Conservation (phyloP, 2,113 vertebrate species). For the Sterrhoptilus dennistouni region DNA sequence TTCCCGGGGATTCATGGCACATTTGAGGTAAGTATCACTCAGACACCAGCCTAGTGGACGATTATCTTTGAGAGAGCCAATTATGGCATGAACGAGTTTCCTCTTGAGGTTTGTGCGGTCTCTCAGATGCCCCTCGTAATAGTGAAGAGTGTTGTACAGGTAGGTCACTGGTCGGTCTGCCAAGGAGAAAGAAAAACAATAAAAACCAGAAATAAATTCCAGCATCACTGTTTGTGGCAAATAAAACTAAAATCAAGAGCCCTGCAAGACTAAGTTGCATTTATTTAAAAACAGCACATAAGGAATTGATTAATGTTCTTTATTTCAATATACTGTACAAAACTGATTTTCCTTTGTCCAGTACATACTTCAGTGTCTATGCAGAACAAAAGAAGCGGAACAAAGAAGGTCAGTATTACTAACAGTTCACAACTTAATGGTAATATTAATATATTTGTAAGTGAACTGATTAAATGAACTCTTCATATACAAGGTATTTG, state of each 20-base stretch:
- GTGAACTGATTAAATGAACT: not conserved
- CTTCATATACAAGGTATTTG: not conserved
- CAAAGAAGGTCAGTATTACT: not conserved
- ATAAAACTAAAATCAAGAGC: not conserved
- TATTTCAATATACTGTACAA: not conserved
- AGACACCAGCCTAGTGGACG: constrained; percentile 94
- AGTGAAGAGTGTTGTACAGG: constrained; percentile 97
- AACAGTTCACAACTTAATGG: not conserved
- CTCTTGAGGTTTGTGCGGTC: constrained; percentile 93
- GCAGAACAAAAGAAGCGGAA: not conserved
- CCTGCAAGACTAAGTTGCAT: not conserved
- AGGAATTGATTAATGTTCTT: accelerated
- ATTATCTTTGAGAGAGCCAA: constrained; percentile 97
- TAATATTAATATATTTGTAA: not conserved
- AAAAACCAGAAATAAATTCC: not conserved
- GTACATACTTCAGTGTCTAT: not conserved
- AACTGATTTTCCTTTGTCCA: not conserved
- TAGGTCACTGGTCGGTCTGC: constrained; percentile 97
- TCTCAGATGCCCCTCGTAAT: constrained; percentile 92
- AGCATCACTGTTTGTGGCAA: not conserved
- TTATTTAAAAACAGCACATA: not conserved
- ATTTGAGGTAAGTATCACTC: constrained; percentile 94
- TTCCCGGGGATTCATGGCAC: constrained; percentile 92
- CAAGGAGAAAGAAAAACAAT: constrained; percentile 24
- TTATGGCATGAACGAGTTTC: constrained; percentile 96